These are phyloP conservation scores for Epicampocera succincta DNA, from an alignment of 2,888 invertebrate species.

Conservation along the genomic window DNA sequence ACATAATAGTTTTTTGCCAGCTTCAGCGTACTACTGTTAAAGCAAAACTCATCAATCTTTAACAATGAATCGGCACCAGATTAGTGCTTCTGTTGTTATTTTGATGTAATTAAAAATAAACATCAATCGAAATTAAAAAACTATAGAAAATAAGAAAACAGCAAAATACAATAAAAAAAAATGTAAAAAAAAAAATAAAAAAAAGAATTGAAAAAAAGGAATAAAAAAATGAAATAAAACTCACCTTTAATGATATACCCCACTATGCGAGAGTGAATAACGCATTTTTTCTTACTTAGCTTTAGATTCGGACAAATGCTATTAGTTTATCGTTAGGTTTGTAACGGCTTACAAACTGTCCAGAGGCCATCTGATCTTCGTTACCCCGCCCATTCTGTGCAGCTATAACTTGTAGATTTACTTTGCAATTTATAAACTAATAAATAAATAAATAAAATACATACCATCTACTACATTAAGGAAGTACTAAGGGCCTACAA, in stretches of 20 bases:
- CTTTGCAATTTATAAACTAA: too few species aligned
- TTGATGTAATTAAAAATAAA: conserved; percentile 42
- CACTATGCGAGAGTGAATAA: conserved; percentile 17
- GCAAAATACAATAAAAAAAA: conserved; percentile 1
- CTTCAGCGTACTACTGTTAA: conserved; percentile 70
- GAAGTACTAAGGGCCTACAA: too few species aligned
- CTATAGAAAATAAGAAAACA: not conserved
- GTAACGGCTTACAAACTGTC: too few species aligned
- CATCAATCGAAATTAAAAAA: conserved; percentile 3
- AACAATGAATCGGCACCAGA: conserved; percentile 19
- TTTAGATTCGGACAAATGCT: not conserved
- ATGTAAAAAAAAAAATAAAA: conserved; percentile 3
- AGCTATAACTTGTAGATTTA: too few species aligned
- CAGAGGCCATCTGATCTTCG: too few species aligned
- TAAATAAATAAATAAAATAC: too few species aligned
- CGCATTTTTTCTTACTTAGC: not conserved
- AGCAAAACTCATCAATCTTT: conserved; percentile 69
- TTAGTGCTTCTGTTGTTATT: conserved; percentile 39
- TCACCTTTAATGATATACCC: conserved; percentile 35
- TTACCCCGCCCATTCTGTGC: too few species aligned
- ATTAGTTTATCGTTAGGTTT: not conserved
- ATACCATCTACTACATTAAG: too few species aligned
- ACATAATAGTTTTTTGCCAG: too few species aligned
- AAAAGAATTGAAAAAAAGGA: too few species aligned
- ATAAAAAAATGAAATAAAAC: too few species aligned